Base-by-base conservation (phyloP, 37 sponge, comb jelly and placozoan genomes). In the Spongilla lacustris region DNA sequence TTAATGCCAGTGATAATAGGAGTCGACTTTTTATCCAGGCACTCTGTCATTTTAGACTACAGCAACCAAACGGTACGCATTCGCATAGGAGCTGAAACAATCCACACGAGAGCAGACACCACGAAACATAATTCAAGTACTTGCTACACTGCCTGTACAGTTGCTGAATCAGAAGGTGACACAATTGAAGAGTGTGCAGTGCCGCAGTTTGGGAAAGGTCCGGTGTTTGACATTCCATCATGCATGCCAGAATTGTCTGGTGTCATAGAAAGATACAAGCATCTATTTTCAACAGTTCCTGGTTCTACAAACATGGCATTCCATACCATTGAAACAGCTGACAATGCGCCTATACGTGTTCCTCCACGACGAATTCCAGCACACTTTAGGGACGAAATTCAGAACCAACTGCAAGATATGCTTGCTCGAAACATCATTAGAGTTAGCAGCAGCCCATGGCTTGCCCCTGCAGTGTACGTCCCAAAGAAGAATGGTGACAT, bases 401-500 rank as follows among this genome's bases (percentile, higher is more conserved):
- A 86, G 22, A 35, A 46, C 31, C 87, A 91, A n/a, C 67, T 68
- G 88, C 12, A 30, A 83, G 27, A 70, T 71, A 85, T 90, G 89
- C 78, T 94, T 35, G 85, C 88, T 28, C 84, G 41, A 37, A 91
- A 89, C 0, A 91, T 90, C 69, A 91, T 88, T 21, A 73, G 69
- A 50, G 84, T 82, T 36, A 89, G 88, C 69, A 84, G 81, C 41
- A 90, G 88, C 73, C 82, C 91, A 0, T 94, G 85, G 82, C 86
- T 90, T 84, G 84, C 94, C 27, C 94, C 94, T n/a, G 88, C 85
- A 23, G 84, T 91, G 34, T 89, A 77, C 38, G 88, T 94, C 2
- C 58, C 78, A 4, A 90, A 90, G 81, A 84, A 84, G 28, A 81
- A 82, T 50, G 91, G 87, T 68, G 81, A 87, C 10, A 27, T 87